phyloP scores from a whole-genome alignment of 2,113 vertebrate species.

The Corapipo altera region DNA sequence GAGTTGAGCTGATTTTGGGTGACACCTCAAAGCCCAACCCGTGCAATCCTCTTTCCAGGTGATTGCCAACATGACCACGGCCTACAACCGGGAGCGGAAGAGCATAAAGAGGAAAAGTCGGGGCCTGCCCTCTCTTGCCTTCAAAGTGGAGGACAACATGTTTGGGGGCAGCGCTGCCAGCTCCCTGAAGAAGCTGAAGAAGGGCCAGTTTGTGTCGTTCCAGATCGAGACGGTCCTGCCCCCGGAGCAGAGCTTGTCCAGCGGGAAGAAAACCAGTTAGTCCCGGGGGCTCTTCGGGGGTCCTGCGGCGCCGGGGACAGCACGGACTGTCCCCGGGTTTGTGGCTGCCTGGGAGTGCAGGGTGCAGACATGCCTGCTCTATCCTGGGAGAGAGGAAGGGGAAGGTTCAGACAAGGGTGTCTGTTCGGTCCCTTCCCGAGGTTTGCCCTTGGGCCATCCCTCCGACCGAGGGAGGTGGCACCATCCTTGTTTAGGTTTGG shows the following conservation, averaged over 20 bases:
- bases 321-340: background rate
- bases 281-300: background rate
- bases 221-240: conserved; percentile 81
- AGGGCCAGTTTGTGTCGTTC: conserved; percentile 80
- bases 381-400: background rate
- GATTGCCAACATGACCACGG: conserved; percentile 80
- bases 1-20: background rate
- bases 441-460: background rate
- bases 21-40: background rate
- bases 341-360: background rate
- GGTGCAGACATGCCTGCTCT: background rate
- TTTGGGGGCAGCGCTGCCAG: conserved; percentile 57
- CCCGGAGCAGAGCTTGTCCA: conserved; percentile 61
- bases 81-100: conserved; percentile 82
- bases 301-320: background rate
- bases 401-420: background rate
- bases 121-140: conserved; percentile 67
- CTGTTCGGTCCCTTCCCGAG: background rate
- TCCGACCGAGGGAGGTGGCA: background rate
- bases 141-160: conserved; percentile 71
- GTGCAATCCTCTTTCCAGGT: conserved; percentile 71
- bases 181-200: conserved; percentile 80
- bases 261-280: conserved; percentile 67
- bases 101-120: conserved; percentile 71
- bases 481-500: background rate